Evolutionary conservation across 2,888 invertebrate genomes (phyloP).

Genomic region (Drosophila pseudotalamancana): DNA sequence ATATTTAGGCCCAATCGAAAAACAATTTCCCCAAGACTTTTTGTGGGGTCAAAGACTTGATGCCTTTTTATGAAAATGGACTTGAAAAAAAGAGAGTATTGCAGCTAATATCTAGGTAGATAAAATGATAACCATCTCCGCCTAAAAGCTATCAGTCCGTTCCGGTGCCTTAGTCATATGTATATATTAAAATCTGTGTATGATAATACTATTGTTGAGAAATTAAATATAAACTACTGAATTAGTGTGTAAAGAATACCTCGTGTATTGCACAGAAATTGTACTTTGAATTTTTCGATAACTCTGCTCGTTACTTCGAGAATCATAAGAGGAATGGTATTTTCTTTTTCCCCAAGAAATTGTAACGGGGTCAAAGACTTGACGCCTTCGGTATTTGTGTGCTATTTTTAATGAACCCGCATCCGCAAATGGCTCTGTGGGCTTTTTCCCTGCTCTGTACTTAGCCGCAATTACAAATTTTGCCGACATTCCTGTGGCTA

Average conservation of each 20-base stretch:
- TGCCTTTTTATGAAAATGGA: conserved; percentile 1
- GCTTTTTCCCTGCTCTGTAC: conserved; percentile 31
- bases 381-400: neutral
- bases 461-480: conserved; percentile 45
- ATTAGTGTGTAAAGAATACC: no score
- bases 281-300: neutral
- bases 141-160: no score
- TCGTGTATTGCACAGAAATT: no score
- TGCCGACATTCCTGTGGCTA: conserved; percentile 62
- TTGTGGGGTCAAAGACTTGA: conserved; percentile 52
- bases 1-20: conserved; percentile 43
- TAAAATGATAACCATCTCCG: no score
- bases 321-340: neutral
- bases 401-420: conserved; percentile 52
- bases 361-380: conserved; percentile 48
- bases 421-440: conserved; percentile 25
- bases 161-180: no score
- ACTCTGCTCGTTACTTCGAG: neutral
- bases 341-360: neutral
- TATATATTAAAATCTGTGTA: no score
- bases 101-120: no score
- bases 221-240: no score
- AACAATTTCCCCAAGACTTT: conserved; percentile 12
- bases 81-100: neutral
- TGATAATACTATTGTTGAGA: no score